These are phyloP conservation scores for Chauna torquata DNA, from an alignment of 2,113 vertebrate species.

Conservation along the genomic window DNA sequence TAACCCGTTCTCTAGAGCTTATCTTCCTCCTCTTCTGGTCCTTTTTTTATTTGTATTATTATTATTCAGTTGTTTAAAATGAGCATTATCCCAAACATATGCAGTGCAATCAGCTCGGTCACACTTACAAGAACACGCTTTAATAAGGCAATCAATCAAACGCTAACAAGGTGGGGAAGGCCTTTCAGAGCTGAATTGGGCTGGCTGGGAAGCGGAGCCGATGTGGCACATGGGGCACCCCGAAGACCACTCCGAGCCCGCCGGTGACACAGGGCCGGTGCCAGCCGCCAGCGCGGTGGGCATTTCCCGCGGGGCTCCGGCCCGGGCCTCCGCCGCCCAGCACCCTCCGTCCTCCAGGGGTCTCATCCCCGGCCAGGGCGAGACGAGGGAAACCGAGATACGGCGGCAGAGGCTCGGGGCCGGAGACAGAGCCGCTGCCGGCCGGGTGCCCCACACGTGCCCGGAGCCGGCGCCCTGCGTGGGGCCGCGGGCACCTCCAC, in stretches of 20 bases:
- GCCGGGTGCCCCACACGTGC: background rate
- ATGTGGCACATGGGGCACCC: background rate
- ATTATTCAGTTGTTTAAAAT: slow-evolving; percentile 91
- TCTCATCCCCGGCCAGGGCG: background rate
- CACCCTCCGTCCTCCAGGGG: background rate
- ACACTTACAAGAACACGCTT: slow-evolving; percentile 99
- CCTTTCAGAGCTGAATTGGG: slow-evolving; percentile 42
- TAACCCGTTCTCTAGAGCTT: slow-evolving; percentile 70
- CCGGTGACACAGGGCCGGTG: background rate
- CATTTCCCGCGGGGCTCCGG: background rate
- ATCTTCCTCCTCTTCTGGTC: slow-evolving; percentile 63
- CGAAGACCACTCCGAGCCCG: background rate
- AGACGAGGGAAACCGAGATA: background rate
- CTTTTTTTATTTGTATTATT: slow-evolving; percentile 57
- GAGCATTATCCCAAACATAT: slow-evolving; percentile 99
- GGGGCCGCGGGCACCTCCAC: background rate
- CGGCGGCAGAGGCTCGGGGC: background rate
- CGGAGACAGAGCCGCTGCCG: background rate
- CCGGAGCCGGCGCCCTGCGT: background rate
- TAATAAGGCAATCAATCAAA: slow-evolving; percentile 99
- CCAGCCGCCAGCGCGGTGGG: too few species aligned
- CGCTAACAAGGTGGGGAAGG: slow-evolving; percentile 76
- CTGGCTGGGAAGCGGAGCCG: slow-evolving; percentile 30
- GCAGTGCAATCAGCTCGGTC: slow-evolving; percentile 98
- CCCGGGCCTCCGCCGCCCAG: background rate